phyloP scores from a whole-genome alignment of 1,140 invertebrate species.

The Amphibalanus amphitrite region DNA sequence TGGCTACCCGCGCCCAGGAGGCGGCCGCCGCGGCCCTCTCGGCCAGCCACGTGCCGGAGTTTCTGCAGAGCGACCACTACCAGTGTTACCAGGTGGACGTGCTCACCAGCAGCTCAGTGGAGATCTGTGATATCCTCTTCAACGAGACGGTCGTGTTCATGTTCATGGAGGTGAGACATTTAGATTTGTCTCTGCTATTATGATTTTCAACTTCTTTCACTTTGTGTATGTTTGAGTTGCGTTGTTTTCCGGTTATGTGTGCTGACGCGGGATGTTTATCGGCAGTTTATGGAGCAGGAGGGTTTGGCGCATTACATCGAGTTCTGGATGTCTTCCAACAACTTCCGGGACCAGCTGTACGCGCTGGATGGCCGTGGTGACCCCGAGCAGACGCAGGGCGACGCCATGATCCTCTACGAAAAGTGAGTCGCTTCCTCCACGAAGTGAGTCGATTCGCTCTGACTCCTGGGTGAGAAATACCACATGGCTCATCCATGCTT shows the following conservation, averaged over 20 bases:
- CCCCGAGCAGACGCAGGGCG: neutral
- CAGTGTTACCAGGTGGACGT: neutral
- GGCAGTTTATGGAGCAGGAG: neutral
- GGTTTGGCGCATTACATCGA: neutral
- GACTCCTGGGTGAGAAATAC: too few species aligned
- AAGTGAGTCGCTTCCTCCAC: too few species aligned
- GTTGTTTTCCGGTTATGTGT: too few species aligned
- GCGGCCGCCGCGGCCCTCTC: neutral
- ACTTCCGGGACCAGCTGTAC: neutral
- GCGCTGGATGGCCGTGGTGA: neutral
- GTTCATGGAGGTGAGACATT: neutral
- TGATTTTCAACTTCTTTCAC: too few species aligned
- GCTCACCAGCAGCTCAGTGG: neutral
- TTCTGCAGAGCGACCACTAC: neutral
- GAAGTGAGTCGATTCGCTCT: too few species aligned
- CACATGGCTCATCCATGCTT: too few species aligned
- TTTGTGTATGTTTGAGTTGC: too few species aligned
- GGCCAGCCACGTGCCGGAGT: neutral
- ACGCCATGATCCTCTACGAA: neutral
- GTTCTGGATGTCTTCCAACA: neutral
- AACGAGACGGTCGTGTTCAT: neutral
- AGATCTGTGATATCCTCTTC: neutral
- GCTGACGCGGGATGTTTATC: too few species aligned
- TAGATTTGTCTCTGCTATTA: too few species aligned
- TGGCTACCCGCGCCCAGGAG: neutral